phyloP scores from a whole-genome alignment of 2,888 invertebrate species.

The Thecophora atra region DNA sequence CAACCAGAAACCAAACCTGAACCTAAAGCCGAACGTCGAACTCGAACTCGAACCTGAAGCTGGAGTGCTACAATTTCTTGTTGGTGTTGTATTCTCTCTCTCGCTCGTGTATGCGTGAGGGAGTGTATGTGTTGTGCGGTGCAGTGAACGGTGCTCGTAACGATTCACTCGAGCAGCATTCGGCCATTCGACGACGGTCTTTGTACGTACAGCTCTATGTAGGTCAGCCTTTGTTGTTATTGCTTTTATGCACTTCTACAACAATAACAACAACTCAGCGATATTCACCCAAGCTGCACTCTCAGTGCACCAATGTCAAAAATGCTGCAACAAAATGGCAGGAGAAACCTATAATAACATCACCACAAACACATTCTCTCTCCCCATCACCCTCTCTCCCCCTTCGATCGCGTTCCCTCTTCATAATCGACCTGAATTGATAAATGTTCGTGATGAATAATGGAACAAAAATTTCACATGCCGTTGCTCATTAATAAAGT shows the following conservation, averaged over 20 bases:
- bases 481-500: neutral
- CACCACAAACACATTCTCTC: neutral
- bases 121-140: slow-evolving; percentile 19
- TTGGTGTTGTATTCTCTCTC: neutral
- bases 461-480: slow-evolving; percentile 18
- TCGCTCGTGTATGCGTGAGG: slow-evolving; percentile 4
- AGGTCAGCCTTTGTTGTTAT: too few species aligned
- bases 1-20: too few species aligned
- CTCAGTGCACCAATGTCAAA: slow-evolving; percentile 14
- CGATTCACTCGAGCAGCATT: slow-evolving; percentile 10
- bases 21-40: too few species aligned
- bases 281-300: neutral
- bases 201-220: neutral
- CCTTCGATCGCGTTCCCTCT: too few species aligned
- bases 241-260: neutral
- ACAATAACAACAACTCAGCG: neutral
- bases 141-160: slow-evolving; percentile 1
- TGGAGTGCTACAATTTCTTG: neutral
- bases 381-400: neutral
- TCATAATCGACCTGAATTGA: neutral
- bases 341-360: neutral
- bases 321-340: too few species aligned
- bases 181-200: neutral
- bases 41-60: neutral
- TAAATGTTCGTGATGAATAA: slow-evolving; percentile 15